Evolutionary conservation across 2,888 invertebrate species (phyloP), one percentile per base, ranked within the genome.

Genomic region (Geotrupes spiniger): DNA sequence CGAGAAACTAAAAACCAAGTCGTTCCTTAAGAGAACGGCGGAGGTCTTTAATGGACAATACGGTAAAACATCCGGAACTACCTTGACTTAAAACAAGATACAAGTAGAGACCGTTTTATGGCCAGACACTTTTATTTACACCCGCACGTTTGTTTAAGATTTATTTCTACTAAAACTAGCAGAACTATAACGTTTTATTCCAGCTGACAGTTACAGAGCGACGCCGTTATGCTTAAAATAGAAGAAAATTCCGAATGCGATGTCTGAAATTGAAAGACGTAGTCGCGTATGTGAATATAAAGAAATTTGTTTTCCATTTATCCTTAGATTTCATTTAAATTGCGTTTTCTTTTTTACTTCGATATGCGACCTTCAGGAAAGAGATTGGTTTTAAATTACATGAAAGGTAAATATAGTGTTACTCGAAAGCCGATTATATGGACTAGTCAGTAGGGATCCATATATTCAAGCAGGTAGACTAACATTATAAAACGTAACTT

Each of bases 1-100:
- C 33, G 33, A 33, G 33, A 33, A 33, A 33, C 33, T 33, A 33
- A 33, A 33, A 33, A 33, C 33, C 33, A 15, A 33, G 33, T 21
- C 14, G 33, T 21, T 21, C 21, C 21, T 21, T 14, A 14, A 15
- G 15, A 15, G 33, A 15, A 11, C 14, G 33, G 10, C 33, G 33
- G 33, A 21, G 21, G 33, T 14, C 33, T 15, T 14, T 33, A 33
- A 33, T 33, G 33, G 33, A 33, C 33, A 33, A 33, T 15, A 33
- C 33, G 12, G 33, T 33, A 33, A 33, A 33, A 33, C 33, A 33
- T 5, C 33, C 33, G 33, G 33, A 33, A 33, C 33, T 33, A 33
- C 33, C 33, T 33, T 33, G 33, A 33, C 33, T 33, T 33, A 12
- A 33, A 33, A 33, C 33, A 33, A 33, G 33, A 15, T 14, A 33